These are phyloP conservation scores for Papio anubis DNA, from an alignment of 2,113 vertebrate genomes.

Conservation along the genomic window DNA sequence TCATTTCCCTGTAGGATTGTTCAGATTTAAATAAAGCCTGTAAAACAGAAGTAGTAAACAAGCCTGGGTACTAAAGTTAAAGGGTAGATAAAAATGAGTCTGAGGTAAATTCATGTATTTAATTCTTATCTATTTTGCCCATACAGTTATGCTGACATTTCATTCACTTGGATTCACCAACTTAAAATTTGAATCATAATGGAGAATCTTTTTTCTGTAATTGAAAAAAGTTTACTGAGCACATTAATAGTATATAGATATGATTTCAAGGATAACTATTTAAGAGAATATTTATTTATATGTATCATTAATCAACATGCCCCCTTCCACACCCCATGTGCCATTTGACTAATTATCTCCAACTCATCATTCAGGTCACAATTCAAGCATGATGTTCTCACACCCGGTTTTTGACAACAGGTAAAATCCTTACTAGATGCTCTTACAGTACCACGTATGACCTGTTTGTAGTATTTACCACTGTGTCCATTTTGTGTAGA, in stretches of 20 bases:
- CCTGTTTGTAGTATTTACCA: background rate
- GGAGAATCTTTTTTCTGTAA: background rate
- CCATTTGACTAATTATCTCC: background rate
- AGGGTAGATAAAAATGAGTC: background rate
- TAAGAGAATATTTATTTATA: background rate
- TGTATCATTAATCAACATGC: background rate
- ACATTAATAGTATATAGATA: conserved; percentile 6
- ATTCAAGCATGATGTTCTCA: background rate
- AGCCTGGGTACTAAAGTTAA: background rate
- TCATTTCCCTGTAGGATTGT: background rate
- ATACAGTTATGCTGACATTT: background rate
- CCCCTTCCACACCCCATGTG: too few species aligned
- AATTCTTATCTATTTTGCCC: background rate
- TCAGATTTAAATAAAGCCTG: background rate
- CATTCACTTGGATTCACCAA: background rate
- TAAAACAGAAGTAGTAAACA: conserved; percentile 4
- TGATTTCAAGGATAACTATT: background rate
- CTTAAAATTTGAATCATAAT: background rate
- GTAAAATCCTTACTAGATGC: background rate
- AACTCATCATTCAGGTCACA: background rate
- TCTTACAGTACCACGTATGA: background rate
- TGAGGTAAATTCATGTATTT: background rate
- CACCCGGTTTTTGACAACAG: background rate
- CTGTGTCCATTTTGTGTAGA: background rate
- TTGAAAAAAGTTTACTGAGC: background rate